phyloP scores from a whole-genome alignment of 2,113 vertebrate genomes.

The Tapirus terrestris region DNA sequence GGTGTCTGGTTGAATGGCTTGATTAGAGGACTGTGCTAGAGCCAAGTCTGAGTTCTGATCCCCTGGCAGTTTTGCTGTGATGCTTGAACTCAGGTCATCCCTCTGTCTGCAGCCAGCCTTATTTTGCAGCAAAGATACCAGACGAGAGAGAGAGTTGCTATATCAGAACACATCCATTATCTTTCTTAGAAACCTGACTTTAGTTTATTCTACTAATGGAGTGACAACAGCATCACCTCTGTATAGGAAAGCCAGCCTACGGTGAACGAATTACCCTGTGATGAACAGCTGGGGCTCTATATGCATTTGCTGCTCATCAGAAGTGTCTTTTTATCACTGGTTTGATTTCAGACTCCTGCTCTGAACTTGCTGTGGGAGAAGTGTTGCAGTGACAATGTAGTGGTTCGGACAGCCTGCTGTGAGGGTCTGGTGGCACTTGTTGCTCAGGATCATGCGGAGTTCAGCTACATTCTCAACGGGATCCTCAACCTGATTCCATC shows the following conservation, averaged over 20 bases:
- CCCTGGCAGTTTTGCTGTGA: neutral
- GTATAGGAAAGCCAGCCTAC: neutral
- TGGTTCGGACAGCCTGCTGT: slow-evolving; percentile 92
- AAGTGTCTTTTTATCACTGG: slow-evolving; percentile 5
- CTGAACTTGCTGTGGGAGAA: slow-evolving; percentile 95
- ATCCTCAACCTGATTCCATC: slow-evolving; percentile 95
- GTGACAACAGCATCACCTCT: neutral
- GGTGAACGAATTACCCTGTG: neutral
- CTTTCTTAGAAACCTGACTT: neutral
- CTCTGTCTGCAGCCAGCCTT: neutral
- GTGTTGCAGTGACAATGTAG: slow-evolving; percentile 90
- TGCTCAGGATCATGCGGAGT: slow-evolving; percentile 93
- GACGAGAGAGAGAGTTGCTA: neutral
- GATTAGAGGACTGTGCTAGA: neutral
- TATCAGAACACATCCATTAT: neutral
- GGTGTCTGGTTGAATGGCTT: neutral
- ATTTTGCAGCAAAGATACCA: neutral
- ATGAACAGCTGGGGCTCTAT: neutral
- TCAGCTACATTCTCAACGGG: slow-evolving; percentile 90
- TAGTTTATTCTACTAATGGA: neutral
- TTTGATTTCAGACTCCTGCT: slow-evolving; percentile 90
- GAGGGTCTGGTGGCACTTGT: slow-evolving; percentile 94
- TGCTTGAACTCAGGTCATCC: neutral
- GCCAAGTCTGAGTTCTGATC: neutral
- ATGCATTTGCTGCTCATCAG: neutral